Evolutionary conservation across 2,888 invertebrate species (phyloP).

Genomic region (Orthonychiurus folsomi): DNA sequence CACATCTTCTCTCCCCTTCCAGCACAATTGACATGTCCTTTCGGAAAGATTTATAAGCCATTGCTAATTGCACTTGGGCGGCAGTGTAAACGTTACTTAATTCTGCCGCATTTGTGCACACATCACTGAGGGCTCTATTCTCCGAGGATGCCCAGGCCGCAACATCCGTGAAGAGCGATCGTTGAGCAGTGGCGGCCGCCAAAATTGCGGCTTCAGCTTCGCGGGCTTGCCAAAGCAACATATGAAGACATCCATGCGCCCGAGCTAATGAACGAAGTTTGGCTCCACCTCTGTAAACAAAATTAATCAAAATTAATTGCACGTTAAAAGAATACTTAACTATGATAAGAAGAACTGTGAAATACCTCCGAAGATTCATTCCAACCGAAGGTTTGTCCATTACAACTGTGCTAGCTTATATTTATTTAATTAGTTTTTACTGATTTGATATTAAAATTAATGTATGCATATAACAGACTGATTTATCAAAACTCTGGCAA

Average conservation of each 20-base stretch:
- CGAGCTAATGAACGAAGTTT: slow-evolving; percentile 31
- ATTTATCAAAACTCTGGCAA: too few species aligned
- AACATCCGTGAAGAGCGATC: slow-evolving; percentile 36
- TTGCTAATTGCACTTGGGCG: slow-evolving; percentile 31
- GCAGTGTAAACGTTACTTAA: slow-evolving; percentile 30
- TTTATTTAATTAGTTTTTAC: too few species aligned
- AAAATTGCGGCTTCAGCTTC: slow-evolving; percentile 34
- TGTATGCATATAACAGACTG: too few species aligned
- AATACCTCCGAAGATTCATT: not conserved
- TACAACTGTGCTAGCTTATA: too few species aligned
- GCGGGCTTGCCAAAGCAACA: slow-evolving; percentile 37
- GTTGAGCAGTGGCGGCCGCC: slow-evolving; percentile 37
- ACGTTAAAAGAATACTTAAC: not conserved
- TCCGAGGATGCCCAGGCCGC: slow-evolving; percentile 39
- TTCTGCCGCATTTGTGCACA: slow-evolving; percentile 35
- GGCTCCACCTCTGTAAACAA: slow-evolving; percentile 33
- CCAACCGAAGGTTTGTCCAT: not conserved
- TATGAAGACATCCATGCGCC: slow-evolving; percentile 32
- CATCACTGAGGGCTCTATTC: slow-evolving; percentile 37
- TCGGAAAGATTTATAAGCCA: slow-evolving; percentile 36
- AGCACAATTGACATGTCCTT: slow-evolving; percentile 38
- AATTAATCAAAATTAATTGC: not conserved
- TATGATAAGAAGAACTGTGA: not conserved
- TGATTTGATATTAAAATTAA: too few species aligned
- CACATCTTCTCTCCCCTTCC: slow-evolving; percentile 38